phyloP scores from a whole-genome alignment of 2,113 vertebrate genomes.

The Drymodes brunneopygia region DNA sequence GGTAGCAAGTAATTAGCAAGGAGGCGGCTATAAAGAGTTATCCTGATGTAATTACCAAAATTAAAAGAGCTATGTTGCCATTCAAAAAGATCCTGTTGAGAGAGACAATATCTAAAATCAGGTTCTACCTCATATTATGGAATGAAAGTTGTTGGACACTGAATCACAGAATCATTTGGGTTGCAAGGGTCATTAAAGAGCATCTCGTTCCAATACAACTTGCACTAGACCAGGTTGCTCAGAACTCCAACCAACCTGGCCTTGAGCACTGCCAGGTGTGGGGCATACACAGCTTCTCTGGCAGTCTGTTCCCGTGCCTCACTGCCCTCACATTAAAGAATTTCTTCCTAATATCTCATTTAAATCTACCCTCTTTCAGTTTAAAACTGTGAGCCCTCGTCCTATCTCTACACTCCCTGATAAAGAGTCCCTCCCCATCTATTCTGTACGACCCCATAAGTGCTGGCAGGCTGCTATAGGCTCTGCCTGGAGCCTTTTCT shows the following conservation, averaged over 20 bases:
- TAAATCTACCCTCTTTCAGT: neutral
- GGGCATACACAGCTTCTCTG: neutral
- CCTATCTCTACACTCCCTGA: accelerated
- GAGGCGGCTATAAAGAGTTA: neutral
- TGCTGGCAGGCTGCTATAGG: neutral
- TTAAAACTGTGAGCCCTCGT: accelerated
- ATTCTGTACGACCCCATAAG: neutral
- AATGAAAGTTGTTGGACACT: neutral
- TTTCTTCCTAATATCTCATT: neutral
- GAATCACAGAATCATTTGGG: neutral
- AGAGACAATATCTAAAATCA: neutral
- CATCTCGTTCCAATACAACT: neutral
- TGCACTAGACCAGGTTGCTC: neutral
- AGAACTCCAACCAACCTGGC: neutral
- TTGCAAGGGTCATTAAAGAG: neutral
- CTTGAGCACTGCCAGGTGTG: neutral
- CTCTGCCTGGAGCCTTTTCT: neutral
- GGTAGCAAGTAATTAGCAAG: neutral
- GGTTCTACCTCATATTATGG: neutral
- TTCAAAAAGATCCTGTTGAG: neutral
- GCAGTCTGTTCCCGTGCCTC: accelerated
- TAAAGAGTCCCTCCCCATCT: neutral
- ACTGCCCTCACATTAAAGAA: neutral
- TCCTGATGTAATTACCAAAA: neutral
- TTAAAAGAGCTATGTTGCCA: neutral